Conservation (phyloP, 2,797 vertebrate species). For the Eospalax fontanierii region DNA sequence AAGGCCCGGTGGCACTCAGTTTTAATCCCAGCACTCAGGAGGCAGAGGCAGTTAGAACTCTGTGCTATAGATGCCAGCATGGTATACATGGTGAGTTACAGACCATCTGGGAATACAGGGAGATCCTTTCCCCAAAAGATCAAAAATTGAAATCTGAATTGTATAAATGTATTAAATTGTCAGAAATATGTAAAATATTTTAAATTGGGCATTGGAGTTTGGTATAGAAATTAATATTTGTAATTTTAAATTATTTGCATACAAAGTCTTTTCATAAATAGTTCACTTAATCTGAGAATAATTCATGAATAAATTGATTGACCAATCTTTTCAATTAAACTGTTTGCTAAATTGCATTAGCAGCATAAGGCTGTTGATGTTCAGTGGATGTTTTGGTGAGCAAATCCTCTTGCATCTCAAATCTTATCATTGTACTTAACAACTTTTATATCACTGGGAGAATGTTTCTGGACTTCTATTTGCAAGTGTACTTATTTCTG, state of each 20-base stretch:
- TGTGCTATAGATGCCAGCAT: no score
- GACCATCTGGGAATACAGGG: no score
- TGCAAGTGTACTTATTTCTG: neutral
- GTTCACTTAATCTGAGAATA: constrained; percentile 30
- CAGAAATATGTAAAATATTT: constrained; percentile 61
- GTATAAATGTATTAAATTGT: neutral
- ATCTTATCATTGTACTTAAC: neutral
- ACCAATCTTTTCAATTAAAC: constrained; percentile 65
- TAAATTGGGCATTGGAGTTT: neutral
- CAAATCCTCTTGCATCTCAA: neutral
- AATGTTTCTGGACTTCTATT: neutral
- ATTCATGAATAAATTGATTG: constrained; percentile 65
- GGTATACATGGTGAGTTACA: no score
- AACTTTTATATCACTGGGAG: neutral
- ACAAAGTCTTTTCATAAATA: neutral
- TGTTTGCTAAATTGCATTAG: constrained; percentile 59
- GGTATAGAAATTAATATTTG: neutral
- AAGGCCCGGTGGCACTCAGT: no score
- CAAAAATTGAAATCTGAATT: constrained; percentile 47
- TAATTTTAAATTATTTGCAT: constrained; percentile 10
- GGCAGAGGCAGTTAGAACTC: no score
- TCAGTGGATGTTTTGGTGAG: constrained; percentile 25
- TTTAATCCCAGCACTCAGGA: no score
- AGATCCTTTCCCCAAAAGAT: no score
- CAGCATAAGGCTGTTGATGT: neutral